Evolutionary conservation across 2,113 vertebrate species (phyloP), one percentile per base, ranked within the genome.

Genomic region (Melanotaenia duboulayi): DNA sequence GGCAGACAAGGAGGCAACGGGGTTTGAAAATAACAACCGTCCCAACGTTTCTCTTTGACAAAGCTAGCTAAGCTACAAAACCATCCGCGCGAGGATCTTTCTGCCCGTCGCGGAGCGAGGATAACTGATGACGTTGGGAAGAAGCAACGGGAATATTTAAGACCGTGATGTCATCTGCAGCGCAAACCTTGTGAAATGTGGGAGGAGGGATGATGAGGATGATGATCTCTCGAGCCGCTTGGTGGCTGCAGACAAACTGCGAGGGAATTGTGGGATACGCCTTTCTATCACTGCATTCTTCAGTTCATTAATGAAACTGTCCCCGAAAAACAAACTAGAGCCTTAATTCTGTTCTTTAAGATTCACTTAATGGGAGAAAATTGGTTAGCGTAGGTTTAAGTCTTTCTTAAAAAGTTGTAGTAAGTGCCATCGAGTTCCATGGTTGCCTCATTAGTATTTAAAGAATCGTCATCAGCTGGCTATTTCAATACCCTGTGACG

Each of bases 101-200:
- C 6, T 25, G 66, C 11, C 32, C 44, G 62, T 7, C 22, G 51
- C 61, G 66, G 14, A 14, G 37, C 7, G 81, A 62, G 50, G 52
- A 59, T 11, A 54, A 78, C 19, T 20, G 59, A 73, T 54, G 54
- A 48, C 52, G 54, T n/a, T 11, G 20, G n/a, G 51, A 78, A 82
- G 78, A 91, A 84, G 84, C 83, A 76, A 92, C 84, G 87, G 90
- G 89, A 92, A 90, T 90, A 90, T 92, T 92, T 91, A 86, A 90
- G 81, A 84, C n/a, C 12, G 84, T 94, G 91, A 94, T 85, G 93
- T 95, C 93, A 94, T 75, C 62, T 7, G 48, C 65, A 56, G 75
- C 46, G 67, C 44, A 58, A 79, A 78, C 57, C 73, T 57, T 69
- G 65, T 71, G 65, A 83, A 83, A 75, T 78, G 90, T 91, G 90